phyloP scores from a whole-genome alignment of 2,113 vertebrate genomes.

The Naja naja region DNA sequence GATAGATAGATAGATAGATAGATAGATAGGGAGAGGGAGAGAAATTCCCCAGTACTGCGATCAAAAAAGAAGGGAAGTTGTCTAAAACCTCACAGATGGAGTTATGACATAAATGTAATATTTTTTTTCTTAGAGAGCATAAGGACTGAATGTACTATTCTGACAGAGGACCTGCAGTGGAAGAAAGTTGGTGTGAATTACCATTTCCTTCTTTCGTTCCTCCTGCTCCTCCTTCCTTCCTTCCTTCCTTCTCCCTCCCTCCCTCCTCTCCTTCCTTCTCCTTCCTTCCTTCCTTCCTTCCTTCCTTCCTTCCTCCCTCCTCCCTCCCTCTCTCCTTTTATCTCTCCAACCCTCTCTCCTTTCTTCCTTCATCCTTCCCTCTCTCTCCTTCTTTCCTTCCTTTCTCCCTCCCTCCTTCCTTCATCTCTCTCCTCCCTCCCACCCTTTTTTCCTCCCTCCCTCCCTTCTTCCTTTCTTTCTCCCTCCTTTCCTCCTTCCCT shows the following conservation, averaged over 20 bases:
- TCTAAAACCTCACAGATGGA: neutral
- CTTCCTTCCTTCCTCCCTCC: neutral
- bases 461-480: slow-evolving; percentile 20
- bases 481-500: neutral
- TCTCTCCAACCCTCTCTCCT: no score
- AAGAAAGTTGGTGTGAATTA: neutral
- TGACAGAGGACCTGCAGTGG: neutral
- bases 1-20: no score
- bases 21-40: no score
- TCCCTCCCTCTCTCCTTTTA: neutral
- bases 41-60: neutral
- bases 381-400: neutral
- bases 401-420: neutral
- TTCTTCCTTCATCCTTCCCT: no score
- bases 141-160: neutral
- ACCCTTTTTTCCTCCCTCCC: no score
- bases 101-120: neutral
- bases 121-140: neutral
- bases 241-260: no score
- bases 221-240: neutral
- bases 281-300: no score
- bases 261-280: neutral
- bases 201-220: neutral
- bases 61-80: neutral
- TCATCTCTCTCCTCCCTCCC: neutral